Percentiles rank a stretch among this genome's conserved stretches.
Conservation (phyloP, 2,113 vertebrate species). For the Archilochus colubris region DNA sequence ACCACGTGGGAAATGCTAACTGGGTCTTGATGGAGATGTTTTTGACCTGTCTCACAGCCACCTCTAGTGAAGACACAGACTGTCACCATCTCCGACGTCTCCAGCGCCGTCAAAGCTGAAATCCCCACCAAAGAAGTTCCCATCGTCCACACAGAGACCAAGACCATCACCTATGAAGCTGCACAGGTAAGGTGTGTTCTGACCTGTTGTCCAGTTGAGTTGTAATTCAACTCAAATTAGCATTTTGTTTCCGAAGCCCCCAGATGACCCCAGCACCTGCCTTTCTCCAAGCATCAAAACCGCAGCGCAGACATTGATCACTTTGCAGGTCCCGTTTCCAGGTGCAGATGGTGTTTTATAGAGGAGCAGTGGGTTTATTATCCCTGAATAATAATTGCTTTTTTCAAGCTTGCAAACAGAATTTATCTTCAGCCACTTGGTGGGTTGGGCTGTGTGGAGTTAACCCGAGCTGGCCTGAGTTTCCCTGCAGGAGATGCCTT, state of each 20-base stretch:
- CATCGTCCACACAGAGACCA: slow-evolving; percentile 94
- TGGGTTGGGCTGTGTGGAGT: neutral
- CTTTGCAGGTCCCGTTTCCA: neutral
- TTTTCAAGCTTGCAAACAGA: neutral
- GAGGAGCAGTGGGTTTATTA: neutral
- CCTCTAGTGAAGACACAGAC: slow-evolving; percentile 94
- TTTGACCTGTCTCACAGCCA: slow-evolving; percentile 79
- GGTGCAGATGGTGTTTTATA: neutral
- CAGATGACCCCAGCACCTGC: neutral
- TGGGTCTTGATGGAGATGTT: neutral
- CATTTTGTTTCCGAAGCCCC: accelerated
- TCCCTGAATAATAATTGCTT: neutral
- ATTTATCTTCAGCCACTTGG: neutral
- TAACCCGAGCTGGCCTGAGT: neutral
- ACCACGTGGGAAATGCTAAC: neutral
- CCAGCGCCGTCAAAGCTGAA: slow-evolving; percentile 83
- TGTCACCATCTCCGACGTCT: slow-evolving; percentile 92
- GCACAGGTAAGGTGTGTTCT: slow-evolving; percentile 84
- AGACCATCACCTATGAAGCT: slow-evolving; percentile 97
- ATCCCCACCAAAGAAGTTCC: slow-evolving; percentile 91
- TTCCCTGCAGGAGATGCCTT: neutral
- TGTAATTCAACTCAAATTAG: neutral
- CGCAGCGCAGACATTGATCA: neutral
- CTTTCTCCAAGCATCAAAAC: neutral
- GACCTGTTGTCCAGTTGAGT: neutral